These are phyloP conservation scores for Macheiramphus alcinus DNA, from an alignment of 2,113 vertebrate species.

Conservation along the genomic window DNA sequence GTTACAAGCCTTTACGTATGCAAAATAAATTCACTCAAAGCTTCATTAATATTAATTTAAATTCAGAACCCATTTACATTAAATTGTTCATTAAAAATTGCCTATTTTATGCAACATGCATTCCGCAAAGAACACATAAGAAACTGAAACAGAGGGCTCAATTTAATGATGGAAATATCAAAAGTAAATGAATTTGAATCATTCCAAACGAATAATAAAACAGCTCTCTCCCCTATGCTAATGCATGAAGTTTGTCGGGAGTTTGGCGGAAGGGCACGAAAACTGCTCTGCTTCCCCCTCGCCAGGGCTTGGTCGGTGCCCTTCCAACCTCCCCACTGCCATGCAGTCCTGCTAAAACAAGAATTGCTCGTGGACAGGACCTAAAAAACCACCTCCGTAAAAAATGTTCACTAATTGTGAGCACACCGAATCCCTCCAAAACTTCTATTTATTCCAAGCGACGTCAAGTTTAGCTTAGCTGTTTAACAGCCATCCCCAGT, in stretches of 20 bases:
- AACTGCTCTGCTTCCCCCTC: not conserved
- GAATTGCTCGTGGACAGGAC: not conserved
- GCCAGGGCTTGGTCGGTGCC: not conserved
- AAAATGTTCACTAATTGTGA: not conserved
- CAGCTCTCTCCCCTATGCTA: not conserved
- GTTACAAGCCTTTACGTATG: slow-evolving; percentile 83
- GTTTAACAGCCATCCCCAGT: not conserved
- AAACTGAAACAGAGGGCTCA: slow-evolving; percentile 68
- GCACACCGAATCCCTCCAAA: not conserved
- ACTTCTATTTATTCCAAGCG: not conserved
- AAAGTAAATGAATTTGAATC: slow-evolving; percentile 70
- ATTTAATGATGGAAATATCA: slow-evolving; percentile 73
- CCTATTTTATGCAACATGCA: slow-evolving; percentile 84
- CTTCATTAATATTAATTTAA: slow-evolving; percentile 89
- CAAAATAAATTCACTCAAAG: slow-evolving; percentile 86
- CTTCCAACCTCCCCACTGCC: slow-evolving; percentile 29
- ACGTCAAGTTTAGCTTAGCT: not conserved
- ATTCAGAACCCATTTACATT: slow-evolving; percentile 86
- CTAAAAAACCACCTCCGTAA: not conserved
- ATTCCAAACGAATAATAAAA: slow-evolving; percentile 31
- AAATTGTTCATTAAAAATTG: slow-evolving; percentile 86
- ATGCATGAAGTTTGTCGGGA: not conserved
- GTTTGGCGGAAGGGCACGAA: not conserved
- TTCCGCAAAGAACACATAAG: slow-evolving; percentile 78
- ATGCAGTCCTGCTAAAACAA: not conserved